Base-by-base conservation (phyloP, 92 coral and sea anemone genomes). In the Epizoanthus rinbou region DNA sequence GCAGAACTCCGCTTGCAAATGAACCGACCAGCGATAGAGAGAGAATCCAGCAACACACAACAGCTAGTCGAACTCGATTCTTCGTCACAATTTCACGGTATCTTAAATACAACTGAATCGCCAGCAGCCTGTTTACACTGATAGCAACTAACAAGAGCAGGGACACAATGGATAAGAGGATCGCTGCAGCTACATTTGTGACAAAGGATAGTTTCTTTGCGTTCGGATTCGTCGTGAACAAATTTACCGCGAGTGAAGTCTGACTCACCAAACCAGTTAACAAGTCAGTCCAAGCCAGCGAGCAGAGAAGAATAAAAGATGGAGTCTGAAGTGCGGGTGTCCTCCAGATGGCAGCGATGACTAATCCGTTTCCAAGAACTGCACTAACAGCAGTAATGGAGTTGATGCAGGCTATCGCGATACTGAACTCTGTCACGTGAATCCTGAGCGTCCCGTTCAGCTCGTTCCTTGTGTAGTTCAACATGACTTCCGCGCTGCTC, bases 281-380 rank as follows among this genome's bases (percentile, higher is more conserved):
- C 24, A 63, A 13, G 28, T 63, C 68, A 22, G 68, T 63, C 68
- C 68, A 63, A 23, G 68, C 68, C 15, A 63, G 68, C 31, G 68
- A 63, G 14, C 68, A 63, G 14, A 63, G 28, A 23, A 63, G 68
- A 63, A 63, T 63, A 3, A 63, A 19, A 63, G 68, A 63, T 8
- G 68, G 68, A 6, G 68, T 63, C 14, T 25, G 68, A 19, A 63
- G 28, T 11, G 68, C 23, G 25, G 23, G 23, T 23, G 68, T 63
- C 25, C 28, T 63, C 68, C 68, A 63, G 25, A 63, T 63, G 8
- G 68, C 37, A 9, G 68, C 19, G 25, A 63, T 8, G 25, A 63
- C 3, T 11, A 22, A 10, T 63, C 68, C 68, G 28, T 63, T 63
- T 3, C 68, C 68, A 11, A 63, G 68, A 63, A 63, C 28, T 63